Evolutionary conservation across 2,888 invertebrate species (phyloP), one percentile per base, ranked within the genome.

Genomic region (Synanthedon tipuliformis): DNA sequence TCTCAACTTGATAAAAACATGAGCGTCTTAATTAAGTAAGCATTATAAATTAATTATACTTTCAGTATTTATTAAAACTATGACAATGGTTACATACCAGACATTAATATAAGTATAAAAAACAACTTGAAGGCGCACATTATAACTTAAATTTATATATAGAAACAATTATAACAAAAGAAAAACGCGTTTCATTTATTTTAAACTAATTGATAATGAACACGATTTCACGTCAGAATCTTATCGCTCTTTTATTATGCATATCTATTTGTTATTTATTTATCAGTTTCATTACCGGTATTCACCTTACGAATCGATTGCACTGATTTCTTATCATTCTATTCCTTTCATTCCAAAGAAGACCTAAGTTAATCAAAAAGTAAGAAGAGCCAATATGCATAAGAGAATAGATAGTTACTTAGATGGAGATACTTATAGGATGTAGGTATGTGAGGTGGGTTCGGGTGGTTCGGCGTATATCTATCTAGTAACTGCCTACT

Each of bases 351-450:
- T 23, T 23, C 23, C 10, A 34, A 34, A 34, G 10, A 10, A 34
- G 34, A 34, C 34, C 34, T 10, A 34, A 8, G 27, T 8, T 8
- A 27, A 34, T 34, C 10, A 34, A 34, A 34, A 8, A 34, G 7
- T 10, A 34, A 34, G 34, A 34, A 34, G 3, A 34, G 34, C 1
- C 34, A 34, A 34, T 34, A 34, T 34, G 12, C 16, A 4, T 5
- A 34, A 34, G 34, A 34, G 34, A 34, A 34, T 34, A 34, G 34
- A 34, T 72, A 71, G 68, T 67, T 16, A 16, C 16, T 16, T 2
- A 16, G 3, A 69, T 68, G 64, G 61, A 61, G 62, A 65, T 59
- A n/a, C n/a, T n/a, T n/a, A 58, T 51, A 59, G 60, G 58, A 50
- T 51, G 52, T 16, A 16, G 16, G 16, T 53, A 23, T 53, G 51